Evolutionary conservation across 2,888 invertebrate genomes (phyloP), one percentile per base, ranked within the genome.

Genomic region (Byasa hedistus): DNA sequence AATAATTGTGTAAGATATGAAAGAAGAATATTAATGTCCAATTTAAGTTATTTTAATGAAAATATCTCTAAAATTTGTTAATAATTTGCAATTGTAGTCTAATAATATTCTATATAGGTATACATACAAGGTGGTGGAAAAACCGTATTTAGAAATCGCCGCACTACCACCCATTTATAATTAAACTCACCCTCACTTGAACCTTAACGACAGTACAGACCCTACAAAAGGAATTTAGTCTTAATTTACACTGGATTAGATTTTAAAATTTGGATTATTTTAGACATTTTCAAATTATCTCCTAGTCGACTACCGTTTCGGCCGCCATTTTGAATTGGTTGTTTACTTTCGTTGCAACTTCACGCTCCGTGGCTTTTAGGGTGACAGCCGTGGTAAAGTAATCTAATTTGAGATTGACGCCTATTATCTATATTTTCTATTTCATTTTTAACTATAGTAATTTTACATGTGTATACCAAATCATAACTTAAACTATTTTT

Each of bases 321-420:
- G 58, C 82, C 73, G 87, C 87, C 88, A 87, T 88, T 79, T 87
- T 88, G 84, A 62, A 69, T 69, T 70, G 71, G 74, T 76, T 85
- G 82, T 86, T 86, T 86, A 84, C 82, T 76, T 84, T 78, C 73
- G 72, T 69, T 73, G 76, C 74, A 66, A 76, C 78, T 83, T 85
- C 82, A 86, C 86, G 88, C 76, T 76, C 72, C 71, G 77, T 74
- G 77, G 75, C 69, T 75, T 75, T 73, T 74, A 75, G 77, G 78
- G 75, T 72, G 78, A 76, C 71, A 74, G 78, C 72, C 73, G 79
- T 78, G 77, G 52, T 83, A 81, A 83, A 77, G 75, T 85, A 82
- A 85, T 88, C 81, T 81, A 85, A 87, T 86, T 86, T 84, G 83
- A 82, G 82, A 82, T 79, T 65, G 73, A 79, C 80, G 75, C 72